These are phyloP conservation scores for Drosophila multiciliata DNA, from an alignment of 2,888 invertebrate species.

Conservation along the genomic window DNA sequence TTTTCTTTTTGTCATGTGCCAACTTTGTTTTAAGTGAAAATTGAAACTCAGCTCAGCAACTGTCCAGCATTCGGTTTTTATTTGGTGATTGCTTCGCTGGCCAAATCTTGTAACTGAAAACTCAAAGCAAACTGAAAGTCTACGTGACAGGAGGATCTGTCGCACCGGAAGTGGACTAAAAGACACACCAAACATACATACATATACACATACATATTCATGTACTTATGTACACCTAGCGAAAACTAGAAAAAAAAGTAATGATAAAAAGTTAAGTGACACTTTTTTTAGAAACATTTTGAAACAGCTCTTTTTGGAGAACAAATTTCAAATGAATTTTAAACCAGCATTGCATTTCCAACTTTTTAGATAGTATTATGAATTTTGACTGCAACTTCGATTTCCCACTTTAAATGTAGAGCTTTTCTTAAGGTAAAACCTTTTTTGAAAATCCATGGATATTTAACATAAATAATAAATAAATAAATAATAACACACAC, in stretches of 20 bases:
- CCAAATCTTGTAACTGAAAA: constrained; percentile 72
- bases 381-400: too few relatives aligned
- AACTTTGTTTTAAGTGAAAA: constrained; percentile 79
- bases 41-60: constrained; percentile 78
- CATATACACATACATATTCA: not conserved
- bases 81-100: constrained; percentile 66
- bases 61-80: constrained; percentile 72
- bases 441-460: not conserved
- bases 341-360: not conserved
- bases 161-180: constrained; percentile 37
- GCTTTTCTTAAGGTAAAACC: not conserved
- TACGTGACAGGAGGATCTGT: constrained; percentile 60
- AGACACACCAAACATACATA: not conserved
- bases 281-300: not conserved
- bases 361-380: not conserved
- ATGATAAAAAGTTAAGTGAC: not conserved
- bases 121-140: constrained; percentile 70
- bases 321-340: not conserved
- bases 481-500: not conserved
- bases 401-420: not conserved
- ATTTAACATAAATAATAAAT: too few relatives aligned
- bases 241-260: not conserved
- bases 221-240: not conserved
- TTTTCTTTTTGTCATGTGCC: constrained; percentile 55
- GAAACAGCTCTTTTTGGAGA: not conserved